Evolutionary conservation across 2,888 invertebrate genomes (phyloP).

Genomic region (Halictus quadricinctus): DNA sequence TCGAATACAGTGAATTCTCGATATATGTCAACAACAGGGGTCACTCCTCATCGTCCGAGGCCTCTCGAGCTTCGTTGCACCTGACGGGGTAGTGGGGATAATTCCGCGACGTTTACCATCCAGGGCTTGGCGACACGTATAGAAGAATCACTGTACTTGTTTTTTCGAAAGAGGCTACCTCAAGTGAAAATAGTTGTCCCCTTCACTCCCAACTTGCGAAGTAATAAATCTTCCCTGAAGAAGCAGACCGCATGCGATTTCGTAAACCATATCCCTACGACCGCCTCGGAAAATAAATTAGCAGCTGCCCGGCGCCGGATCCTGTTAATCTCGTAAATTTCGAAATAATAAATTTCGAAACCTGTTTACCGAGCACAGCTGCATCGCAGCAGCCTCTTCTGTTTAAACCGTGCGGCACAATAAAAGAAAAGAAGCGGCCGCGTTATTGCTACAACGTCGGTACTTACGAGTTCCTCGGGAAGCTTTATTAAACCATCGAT

Average conservation of each 20-base stretch:
- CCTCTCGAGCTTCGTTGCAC: no score
- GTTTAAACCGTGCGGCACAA: background rate
- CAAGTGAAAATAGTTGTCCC: background rate
- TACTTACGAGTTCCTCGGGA: background rate
- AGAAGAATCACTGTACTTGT: no score
- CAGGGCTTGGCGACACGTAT: no score
- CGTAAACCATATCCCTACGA: background rate
- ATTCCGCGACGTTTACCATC: no score
- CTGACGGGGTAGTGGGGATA: no score
- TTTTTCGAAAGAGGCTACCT: background rate
- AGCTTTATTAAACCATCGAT: slow-evolving; percentile 10
- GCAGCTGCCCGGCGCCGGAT: background rate
- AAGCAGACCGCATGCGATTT: background rate
- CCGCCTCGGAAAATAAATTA: background rate
- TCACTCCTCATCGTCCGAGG: no score
- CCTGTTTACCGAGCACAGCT: slow-evolving; percentile 2
- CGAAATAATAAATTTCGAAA: background rate
- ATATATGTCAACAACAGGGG: no score
- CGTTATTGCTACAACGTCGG: background rate
- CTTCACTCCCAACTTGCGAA: background rate
- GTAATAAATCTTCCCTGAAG: background rate
- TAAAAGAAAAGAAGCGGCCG: background rate
- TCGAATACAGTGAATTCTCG: background rate
- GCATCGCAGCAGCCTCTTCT: background rate
- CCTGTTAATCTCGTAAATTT: slow-evolving; percentile 8